These are phyloP conservation scores for Oscheius sp. DNA, from an alignment of 2,888 invertebrate genomes.

Conservation along the genomic window DNA sequence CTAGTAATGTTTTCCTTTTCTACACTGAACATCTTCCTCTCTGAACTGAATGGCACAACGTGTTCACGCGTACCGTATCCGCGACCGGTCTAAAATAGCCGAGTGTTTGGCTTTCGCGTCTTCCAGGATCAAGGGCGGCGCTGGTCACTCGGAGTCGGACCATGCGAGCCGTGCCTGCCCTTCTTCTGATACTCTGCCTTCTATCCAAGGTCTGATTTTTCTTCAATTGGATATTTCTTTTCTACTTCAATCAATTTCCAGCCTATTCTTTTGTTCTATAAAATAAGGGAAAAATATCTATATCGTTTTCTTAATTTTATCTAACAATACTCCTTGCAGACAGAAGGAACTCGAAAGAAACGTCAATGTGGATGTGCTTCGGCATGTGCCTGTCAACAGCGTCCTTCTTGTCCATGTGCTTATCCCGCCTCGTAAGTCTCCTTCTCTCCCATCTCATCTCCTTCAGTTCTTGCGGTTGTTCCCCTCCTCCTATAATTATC, in stretches of 20 bases:
- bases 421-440: constrained; percentile 11
- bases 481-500: background rate
- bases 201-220: constrained; percentile 8
- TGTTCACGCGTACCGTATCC: constrained; percentile 22
- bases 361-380: constrained; percentile 47
- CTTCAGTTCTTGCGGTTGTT: background rate
- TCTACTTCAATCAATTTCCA: background rate
- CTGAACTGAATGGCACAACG: background rate
- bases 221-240: background rate
- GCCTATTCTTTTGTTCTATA: background rate
- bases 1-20: background rate
- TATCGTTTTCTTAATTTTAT: background rate
- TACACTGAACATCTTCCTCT: background rate
- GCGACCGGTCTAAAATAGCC: constrained; percentile 22
- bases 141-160: constrained; percentile 6
- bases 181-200: constrained; percentile 10
- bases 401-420: constrained; percentile 19
- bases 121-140: constrained; percentile 20
- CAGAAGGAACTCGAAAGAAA: constrained; percentile 32
- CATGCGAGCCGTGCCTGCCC: constrained; percentile 17
- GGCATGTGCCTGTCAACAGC: constrained; percentile 20
- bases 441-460: background rate
- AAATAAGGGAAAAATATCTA: background rate
- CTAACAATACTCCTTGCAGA: background rate
- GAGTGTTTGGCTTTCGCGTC: constrained; percentile 23